Conservation (phyloP, 2,888 invertebrate species). For the Lutraria lutraria region DNA sequence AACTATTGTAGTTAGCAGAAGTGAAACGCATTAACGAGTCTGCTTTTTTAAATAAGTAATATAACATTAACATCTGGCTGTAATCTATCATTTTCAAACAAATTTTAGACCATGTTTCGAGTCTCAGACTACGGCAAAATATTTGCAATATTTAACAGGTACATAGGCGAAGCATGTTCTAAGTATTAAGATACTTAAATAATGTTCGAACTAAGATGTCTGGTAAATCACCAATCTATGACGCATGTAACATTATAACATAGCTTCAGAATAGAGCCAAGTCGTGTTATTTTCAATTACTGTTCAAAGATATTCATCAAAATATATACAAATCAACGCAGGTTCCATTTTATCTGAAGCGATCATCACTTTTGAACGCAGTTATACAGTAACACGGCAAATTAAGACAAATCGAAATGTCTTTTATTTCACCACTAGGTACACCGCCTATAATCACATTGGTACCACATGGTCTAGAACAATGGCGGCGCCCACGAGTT, state of each 20-base stretch:
- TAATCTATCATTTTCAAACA: neutral
- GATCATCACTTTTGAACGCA: too few species aligned
- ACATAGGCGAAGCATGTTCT: neutral
- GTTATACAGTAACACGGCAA: too few species aligned
- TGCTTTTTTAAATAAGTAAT: conserved; percentile 17
- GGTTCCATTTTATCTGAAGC: too few species aligned
- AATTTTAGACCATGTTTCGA: neutral
- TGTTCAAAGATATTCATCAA: neutral
- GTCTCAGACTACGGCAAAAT: neutral
- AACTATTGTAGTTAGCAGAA: conserved; percentile 17
- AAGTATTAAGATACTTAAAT: neutral
- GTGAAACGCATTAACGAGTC: conserved; percentile 10
- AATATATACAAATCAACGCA: neutral
- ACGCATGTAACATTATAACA: neutral
- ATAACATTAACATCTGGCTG: conserved; percentile 33
- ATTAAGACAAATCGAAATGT: too few species aligned
- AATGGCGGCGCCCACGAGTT: too few species aligned
- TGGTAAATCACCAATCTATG: neutral
- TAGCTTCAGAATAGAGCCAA: neutral
- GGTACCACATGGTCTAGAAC: too few species aligned
- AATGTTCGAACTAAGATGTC: neutral
- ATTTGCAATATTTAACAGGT: neutral
- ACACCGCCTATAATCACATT: too few species aligned
- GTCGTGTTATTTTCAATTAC: conserved; percentile 4
- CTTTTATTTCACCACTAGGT: too few species aligned